Conservation (phyloP, 2,888 invertebrate genomes). For the Nomada hirtipes region DNA sequence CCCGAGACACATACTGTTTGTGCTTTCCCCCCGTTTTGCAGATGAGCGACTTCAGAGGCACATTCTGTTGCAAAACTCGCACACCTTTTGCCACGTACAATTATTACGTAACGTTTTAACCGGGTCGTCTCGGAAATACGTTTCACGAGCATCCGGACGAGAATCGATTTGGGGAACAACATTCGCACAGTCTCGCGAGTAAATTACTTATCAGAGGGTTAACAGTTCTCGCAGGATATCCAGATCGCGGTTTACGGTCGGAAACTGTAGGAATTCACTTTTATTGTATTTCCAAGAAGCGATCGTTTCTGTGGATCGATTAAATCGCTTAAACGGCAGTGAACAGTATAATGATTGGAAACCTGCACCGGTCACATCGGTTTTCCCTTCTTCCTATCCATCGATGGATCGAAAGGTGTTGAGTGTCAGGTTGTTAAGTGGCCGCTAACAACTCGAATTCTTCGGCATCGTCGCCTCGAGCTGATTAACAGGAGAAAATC, state of each 20-base stretch:
- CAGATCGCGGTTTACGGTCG: no score
- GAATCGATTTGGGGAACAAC: no score
- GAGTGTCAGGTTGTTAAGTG: slow-evolving; percentile 61
- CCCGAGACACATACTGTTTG: background rate
- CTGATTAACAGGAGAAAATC: slow-evolving; percentile 62
- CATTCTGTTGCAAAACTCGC: no score
- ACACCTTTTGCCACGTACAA: no score
- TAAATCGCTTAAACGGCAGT: background rate
- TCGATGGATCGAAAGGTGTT: slow-evolving; percentile 48
- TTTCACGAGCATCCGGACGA: no score
- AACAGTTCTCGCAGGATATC: background rate
- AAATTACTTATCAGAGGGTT: no score
- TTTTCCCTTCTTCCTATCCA: slow-evolving; percentile 26
- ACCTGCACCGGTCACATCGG: slow-evolving; percentile 4
- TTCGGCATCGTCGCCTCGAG: slow-evolving; percentile 38
- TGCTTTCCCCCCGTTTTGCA: background rate
- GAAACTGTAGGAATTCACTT: background rate
- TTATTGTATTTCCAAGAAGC: slow-evolving; percentile 5
- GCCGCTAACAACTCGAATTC: slow-evolving; percentile 62
- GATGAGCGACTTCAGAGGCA: no score
- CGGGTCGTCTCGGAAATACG: no score
- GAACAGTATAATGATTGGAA: slow-evolving; percentile 15
- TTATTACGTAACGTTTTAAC: no score
- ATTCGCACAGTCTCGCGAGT: no score
- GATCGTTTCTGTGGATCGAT: slow-evolving; percentile 1